Evolutionary conservation across 2,113 vertebrate species (phyloP), one percentile per base, ranked within the genome.

Genomic region (Pangasianodon hypophthalmus): DNA sequence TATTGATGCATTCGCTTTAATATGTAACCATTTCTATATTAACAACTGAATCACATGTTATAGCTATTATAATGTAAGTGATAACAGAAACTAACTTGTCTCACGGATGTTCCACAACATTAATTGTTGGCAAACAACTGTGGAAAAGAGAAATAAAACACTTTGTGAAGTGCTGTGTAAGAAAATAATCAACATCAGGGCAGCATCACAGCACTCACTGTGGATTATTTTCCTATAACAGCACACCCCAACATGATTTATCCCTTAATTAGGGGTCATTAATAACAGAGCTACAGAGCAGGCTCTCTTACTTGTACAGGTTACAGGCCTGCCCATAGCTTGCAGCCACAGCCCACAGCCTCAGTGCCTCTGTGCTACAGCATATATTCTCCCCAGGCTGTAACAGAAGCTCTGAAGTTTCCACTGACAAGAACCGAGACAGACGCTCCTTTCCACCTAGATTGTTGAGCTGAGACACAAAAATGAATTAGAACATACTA

Each of bases 341-440:
- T 1, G 97, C 97, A 0, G 97, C 97, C 85, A 98, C 96, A 5
- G 97, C 96, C 97, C 97, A 99, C 60, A 99, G 88, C 21, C 98
- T 96, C 90, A 97, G 96, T 5, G 97, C 96, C 91, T 99, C 98
- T 0, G 95, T 96, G 94, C 93, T 96, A 85, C 98, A 94, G 46
- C 73, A 89, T 86, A 96, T 81, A 10, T 97, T 97, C 89, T 99
- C 97, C n/a, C 94, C 91, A 0, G 87, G 87, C 0, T 96, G 96
- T 92, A 99, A 93, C 13, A 93, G 94, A 93, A 99, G 92, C 80
- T 98, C 97, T 58, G 60, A 19, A 0, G 97, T 97, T 10, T 97
- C 97, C 82, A 97, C 96, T 6, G 96, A 97, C 87, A 98, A 56
- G 88, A 99, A 96, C 58, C 97, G 95, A 85, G 96, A 95, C 87